phyloP scores from a whole-genome alignment of 2,888 invertebrate genomes.

The Ormyrus rosae region DNA sequence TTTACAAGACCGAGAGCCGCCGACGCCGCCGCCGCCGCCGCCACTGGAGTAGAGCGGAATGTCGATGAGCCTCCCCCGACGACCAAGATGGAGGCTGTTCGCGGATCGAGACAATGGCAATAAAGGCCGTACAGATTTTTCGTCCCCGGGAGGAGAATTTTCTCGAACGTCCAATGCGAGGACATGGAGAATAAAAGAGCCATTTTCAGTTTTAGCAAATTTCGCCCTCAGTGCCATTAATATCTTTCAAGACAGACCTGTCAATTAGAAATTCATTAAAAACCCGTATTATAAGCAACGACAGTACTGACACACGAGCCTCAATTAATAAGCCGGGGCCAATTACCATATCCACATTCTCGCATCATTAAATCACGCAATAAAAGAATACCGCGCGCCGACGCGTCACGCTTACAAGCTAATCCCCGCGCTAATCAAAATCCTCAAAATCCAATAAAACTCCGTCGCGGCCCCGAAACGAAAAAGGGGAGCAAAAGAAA shows the following conservation, averaged over 20 bases:
- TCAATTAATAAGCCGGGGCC: background rate
- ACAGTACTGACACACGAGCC: background rate
- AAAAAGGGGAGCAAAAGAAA: constrained; percentile 30
- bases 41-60: constrained; percentile 9
- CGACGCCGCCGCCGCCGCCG: background rate
- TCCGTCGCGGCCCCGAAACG: background rate
- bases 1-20: constrained; percentile 49
- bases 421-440: constrained; percentile 47
- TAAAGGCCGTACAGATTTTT: constrained; percentile 21
- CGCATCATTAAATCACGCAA: background rate
- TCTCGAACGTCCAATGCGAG: too few relatives aligned
- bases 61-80: constrained; percentile 28
- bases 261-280: too few relatives aligned
- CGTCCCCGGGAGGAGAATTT: background rate
- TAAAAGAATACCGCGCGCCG: background rate
- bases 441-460: constrained; percentile 52
- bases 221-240: too few relatives aligned
- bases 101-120: background rate
- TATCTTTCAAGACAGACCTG: too few relatives aligned
- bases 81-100: background rate
- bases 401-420: constrained; percentile 3
- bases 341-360: background rate
- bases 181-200: too few relatives aligned
- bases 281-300: too few relatives aligned
- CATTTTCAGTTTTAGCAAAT: too few relatives aligned